Conservation (phyloP, 2,113 vertebrate species). For the Crotalus helleri region DNA sequence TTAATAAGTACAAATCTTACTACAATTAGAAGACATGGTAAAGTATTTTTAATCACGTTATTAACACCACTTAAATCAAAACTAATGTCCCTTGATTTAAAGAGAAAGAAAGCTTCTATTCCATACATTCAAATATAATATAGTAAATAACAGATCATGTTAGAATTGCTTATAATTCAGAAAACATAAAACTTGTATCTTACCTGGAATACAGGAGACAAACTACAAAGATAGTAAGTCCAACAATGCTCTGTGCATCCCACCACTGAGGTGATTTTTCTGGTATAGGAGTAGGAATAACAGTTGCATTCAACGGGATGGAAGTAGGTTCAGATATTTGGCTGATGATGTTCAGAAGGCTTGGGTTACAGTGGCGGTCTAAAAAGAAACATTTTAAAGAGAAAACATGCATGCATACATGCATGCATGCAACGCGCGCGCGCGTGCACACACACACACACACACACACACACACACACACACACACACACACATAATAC, state of each 20-base stretch:
- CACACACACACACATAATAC: too few species aligned
- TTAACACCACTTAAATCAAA: background rate
- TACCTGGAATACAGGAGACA: conserved; percentile 95
- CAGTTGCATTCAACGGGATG: conserved; percentile 70
- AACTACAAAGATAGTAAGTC: conserved; percentile 80
- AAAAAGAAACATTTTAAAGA: conserved; percentile 44
- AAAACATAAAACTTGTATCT: conserved; percentile 15
- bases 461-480: too few species aligned
- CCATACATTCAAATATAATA: background rate
- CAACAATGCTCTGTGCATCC: conserved; percentile 80
- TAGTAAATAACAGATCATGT: background rate
- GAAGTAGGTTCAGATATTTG: conserved; percentile 70
- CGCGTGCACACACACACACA: too few species aligned
- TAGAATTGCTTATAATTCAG: background rate
- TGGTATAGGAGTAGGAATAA: conserved; percentile 62
- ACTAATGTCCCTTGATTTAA: background rate
- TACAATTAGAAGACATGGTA: background rate
- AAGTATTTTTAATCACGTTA: background rate
- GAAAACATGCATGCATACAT: background rate
- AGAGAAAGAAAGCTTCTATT: background rate
- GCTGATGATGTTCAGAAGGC: conserved; percentile 82
- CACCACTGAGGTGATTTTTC: conserved; percentile 79
- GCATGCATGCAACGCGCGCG: background rate
- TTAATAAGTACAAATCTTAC: background rate
- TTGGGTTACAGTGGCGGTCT: conserved; percentile 88